These are phyloP conservation scores for Tachystola acroxantha DNA, from an alignment of 2,888 invertebrate species.

Conservation along the genomic window DNA sequence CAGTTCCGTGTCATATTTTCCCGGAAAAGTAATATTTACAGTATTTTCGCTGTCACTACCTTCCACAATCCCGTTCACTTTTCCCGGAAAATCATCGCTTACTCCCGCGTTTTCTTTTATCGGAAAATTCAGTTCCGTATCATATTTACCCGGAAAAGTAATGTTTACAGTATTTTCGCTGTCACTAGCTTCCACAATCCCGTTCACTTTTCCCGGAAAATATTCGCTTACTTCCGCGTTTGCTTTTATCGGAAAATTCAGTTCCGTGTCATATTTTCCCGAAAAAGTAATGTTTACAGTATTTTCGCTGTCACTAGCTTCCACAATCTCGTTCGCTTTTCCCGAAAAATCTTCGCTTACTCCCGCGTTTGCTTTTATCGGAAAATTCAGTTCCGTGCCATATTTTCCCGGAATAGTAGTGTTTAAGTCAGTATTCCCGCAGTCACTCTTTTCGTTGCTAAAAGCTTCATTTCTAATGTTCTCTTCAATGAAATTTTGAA, in stretches of 20 bases:
- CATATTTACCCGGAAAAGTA: not conserved
- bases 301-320: too few species aligned
- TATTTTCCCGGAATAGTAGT: not conserved
- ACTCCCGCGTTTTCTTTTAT: not conserved
- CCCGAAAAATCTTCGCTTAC: not conserved
- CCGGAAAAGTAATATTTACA: not conserved
- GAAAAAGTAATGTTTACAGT: not conserved
- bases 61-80: not conserved
- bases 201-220: not conserved
- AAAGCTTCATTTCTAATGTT: not conserved
- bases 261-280: not conserved
- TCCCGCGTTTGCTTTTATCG: constrained; percentile 1
- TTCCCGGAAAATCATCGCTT: not conserved
- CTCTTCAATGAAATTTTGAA: not conserved
- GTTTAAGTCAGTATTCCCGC: too few species aligned
- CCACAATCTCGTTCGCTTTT: not conserved
- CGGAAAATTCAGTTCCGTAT: not conserved
- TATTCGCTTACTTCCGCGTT: not conserved
- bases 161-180: too few species aligned
- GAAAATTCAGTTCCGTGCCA: not conserved
- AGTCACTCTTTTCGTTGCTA: not conserved
- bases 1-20: not conserved
- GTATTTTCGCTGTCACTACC: too few species aligned
- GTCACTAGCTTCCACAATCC: not conserved
- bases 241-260: not conserved